Evolutionary conservation across 2,113 vertebrate genomes (phyloP), one percentile per base, ranked within the genome.

Genomic region (Megaptera novaeangliae): DNA sequence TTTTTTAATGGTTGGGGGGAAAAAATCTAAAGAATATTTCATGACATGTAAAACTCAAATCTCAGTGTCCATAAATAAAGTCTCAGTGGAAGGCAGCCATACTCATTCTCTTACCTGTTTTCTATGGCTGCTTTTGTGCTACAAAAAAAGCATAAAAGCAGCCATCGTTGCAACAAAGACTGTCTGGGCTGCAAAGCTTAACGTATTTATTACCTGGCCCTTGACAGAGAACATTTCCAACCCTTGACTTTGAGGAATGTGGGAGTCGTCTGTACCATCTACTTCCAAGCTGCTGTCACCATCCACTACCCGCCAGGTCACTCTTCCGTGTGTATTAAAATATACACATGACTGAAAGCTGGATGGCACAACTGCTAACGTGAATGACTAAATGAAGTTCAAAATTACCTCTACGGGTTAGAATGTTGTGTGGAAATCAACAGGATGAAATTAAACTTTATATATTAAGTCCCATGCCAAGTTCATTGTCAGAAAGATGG

Each of bases 351-450:
- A 59, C 77, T 31, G 34, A 82, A 81, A 31, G 71, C 71, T 93
- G 71, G 41, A 89, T 31, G 82, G 66, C 39, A 41, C 71, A 39
- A 71, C n/a, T 17, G 75, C 75, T 86, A 66, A 91, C 18, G 8
- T 29, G 25, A 80, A 52, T 52, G 61, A 83, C 46, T 27, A 14
- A 93, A 59, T 39, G 44, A 94, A 88, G 41, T 77, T 80, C 75
- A 41, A 34, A 81, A 95, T 97, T 41, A 97, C 96, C 94, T 90
- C 72, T 6, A 3, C 0, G 6, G 72, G 69, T 75, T 93, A 96
- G 97, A 97, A 98, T 96, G 95, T 18, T 74, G 78, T 93, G 88
- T 96, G 86, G 77, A 95, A 75, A 63, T 88, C 72, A 95, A 86
- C 78, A 83, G 78, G 91, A 95, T 74, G 59, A 91, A 85, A 86